Evolutionary conservation across 2,113 vertebrate genomes (phyloP).

Genomic region (Isichthys henryi): DNA sequence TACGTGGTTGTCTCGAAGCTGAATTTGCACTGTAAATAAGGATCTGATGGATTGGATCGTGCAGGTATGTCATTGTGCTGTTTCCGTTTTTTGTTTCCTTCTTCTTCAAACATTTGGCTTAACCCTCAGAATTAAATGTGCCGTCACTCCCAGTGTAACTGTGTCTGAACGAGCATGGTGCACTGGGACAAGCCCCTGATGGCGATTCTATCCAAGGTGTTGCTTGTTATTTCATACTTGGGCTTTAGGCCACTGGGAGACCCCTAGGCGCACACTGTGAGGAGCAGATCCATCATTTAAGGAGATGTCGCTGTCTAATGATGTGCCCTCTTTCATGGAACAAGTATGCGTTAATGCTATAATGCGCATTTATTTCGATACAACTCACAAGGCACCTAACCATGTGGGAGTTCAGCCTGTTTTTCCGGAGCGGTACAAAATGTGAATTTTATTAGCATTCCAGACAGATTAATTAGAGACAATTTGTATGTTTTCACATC

Average conservation of each 20-base stretch:
- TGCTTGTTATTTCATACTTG: neutral
- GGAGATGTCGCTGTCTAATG: neutral
- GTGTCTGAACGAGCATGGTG: neutral
- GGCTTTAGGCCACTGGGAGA: neutral
- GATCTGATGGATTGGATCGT: constrained; percentile 39
- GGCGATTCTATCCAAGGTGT: neutral
- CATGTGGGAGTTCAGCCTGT: constrained; percentile 11
- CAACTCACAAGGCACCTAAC: neutral
- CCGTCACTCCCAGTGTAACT: neutral
- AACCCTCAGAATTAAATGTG: constrained; percentile 8
- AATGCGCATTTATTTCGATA: neutral
- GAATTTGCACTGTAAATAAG: constrained; percentile 38
- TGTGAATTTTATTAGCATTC: constrained; percentile 17
- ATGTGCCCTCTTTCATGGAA: neutral
- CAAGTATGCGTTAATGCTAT: neutral
- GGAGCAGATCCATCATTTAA: neutral
- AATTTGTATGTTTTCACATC: constrained; percentile 16
- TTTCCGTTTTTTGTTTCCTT: neutral
- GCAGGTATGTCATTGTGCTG: constrained; percentile 45
- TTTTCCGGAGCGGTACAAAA: constrained; percentile 5
- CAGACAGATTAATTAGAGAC: constrained; percentile 18
- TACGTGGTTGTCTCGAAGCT: constrained; percentile 57
- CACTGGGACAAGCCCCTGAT: neutral
- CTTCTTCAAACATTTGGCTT: constrained; percentile 14
- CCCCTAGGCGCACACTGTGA: neutral